Evolutionary conservation across 30 jellyfish, hydroid and myxozoan genomes (phyloP).

Genomic region (Aurelia coerulea): DNA sequence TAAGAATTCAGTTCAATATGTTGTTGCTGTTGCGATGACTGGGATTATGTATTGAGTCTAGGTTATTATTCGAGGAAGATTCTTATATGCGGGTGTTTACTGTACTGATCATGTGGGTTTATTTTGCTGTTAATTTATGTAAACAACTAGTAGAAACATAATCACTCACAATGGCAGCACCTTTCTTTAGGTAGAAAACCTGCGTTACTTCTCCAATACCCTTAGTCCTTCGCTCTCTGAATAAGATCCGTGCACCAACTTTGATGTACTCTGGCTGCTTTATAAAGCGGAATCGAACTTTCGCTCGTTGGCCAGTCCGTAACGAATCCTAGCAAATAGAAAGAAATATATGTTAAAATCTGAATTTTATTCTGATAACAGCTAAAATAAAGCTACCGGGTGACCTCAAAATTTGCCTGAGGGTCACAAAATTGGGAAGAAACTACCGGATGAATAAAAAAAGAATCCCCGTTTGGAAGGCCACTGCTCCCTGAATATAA

Average conservation of each 20-base stretch:
- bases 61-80: too few relatives aligned
- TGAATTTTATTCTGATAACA: too few relatives aligned
- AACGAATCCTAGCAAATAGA: constrained; percentile 70
- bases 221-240: constrained; percentile 92
- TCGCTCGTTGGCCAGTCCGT: constrained; percentile 96
- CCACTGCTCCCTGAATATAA: too few relatives aligned
- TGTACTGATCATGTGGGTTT: too few relatives aligned
- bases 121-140: too few relatives aligned
- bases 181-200: constrained; percentile 47
- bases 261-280: constrained; percentile 94
- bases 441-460: too few relatives aligned
- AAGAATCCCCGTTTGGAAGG: too few relatives aligned
- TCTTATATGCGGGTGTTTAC: too few relatives aligned
- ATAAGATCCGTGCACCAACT: constrained; percentile 87
- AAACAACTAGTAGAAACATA: not conserved
- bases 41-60: too few relatives aligned
- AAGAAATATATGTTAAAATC: not conserved
- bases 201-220: constrained; percentile 97
- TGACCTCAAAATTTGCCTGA: not conserved
- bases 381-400: too few relatives aligned
- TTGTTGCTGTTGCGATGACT: too few relatives aligned
- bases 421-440: not conserved
- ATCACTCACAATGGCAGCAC: constrained; percentile 43
- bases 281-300: constrained; percentile 80
- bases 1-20: too few relatives aligned